These are phyloP conservation scores for Protodeltote pygarga DNA, from an alignment of 2,888 invertebrate genomes.

Conservation along the genomic window DNA sequence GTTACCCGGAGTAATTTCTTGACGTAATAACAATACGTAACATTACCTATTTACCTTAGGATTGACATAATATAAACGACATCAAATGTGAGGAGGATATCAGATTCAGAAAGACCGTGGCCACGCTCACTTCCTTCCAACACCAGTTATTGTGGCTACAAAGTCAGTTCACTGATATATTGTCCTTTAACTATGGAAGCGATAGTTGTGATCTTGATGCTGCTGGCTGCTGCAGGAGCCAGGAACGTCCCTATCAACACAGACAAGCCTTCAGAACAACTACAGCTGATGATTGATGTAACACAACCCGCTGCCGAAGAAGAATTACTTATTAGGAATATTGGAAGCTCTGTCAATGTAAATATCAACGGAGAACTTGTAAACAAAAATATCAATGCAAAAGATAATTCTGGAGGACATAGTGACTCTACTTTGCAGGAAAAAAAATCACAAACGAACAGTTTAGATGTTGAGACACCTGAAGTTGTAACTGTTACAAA, in stretches of 20 bases:
- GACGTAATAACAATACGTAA: too few species aligned
- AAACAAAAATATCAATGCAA: neutral
- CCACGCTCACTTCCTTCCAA: neutral
- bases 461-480: neutral
- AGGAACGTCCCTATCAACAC: slow-evolving; percentile 4
- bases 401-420: neutral
- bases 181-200: slow-evolving; percentile 24
- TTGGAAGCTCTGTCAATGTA: neutral
- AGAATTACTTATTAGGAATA: slow-evolving; percentile 1
- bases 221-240: slow-evolving; percentile 16
- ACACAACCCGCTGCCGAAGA: neutral
- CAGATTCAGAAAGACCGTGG: neutral
- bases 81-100: too few species aligned
- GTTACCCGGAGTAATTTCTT: too few species aligned
- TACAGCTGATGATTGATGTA: neutral
- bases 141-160: slow-evolving; percentile 8
- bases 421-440: neutral
- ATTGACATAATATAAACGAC: too few species aligned
- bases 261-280: neutral
- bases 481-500: neutral
- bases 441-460: neutral
- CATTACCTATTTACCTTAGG: too few species aligned
- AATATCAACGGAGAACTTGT: neutral
- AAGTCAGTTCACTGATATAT: slow-evolving; percentile 16
- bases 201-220: slow-evolving; percentile 11